Evolutionary conservation across 2,888 invertebrate species (phyloP).

Genomic region (Hydroisotoma schaefferi): DNA sequence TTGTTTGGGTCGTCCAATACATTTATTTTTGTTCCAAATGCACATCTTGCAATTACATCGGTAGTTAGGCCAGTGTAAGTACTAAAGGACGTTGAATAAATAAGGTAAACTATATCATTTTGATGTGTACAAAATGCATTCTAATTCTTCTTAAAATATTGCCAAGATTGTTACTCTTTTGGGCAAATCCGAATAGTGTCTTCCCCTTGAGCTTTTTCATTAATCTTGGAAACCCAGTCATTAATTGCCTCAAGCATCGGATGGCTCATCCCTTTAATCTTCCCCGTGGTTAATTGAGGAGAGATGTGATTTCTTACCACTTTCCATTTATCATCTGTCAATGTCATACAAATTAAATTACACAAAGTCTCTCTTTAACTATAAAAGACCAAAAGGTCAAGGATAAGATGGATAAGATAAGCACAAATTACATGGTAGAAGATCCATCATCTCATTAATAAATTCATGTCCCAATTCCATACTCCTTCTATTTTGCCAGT

Average conservation of each 20-base stretch:
- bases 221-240: constrained; percentile 9
- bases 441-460: constrained; percentile 38
- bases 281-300: constrained; percentile 35
- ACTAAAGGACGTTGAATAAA: constrained; percentile 13
- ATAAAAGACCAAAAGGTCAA: no score
- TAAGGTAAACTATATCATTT: no score
- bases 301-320: constrained; percentile 26
- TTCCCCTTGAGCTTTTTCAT: no score
- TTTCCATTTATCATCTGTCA: constrained; percentile 37
- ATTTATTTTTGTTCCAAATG: constrained; percentile 32
- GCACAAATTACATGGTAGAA: constrained; percentile 27
- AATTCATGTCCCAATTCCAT: constrained; percentile 27
- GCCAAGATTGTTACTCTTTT: no score
- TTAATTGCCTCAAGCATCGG: constrained; percentile 30
- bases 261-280: constrained; percentile 32
- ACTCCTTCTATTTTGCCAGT: constrained; percentile 32
- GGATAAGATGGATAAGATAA: no score
- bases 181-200: no score
- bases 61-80: constrained; percentile 27
- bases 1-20: constrained; percentile 33
- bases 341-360: no score
- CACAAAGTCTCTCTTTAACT: no score
- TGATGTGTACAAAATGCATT: no score
- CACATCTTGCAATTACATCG: constrained; percentile 35
- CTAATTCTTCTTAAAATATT: no score